Evolutionary conservation across 2,888 invertebrate species (phyloP).

Genomic region (Apamea sordens): DNA sequence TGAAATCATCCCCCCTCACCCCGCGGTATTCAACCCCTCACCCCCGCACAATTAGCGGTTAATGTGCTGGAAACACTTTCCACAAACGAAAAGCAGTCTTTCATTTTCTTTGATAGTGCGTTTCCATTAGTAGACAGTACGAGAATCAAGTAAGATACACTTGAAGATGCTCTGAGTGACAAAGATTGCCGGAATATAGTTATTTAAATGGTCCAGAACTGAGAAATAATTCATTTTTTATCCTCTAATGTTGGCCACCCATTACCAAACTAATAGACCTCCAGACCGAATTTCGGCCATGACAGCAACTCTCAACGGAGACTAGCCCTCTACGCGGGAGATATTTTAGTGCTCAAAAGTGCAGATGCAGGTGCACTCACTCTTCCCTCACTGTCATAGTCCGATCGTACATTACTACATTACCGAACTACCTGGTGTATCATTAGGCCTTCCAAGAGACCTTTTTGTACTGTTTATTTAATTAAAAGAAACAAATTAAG

Average conservation of each 20-base stretch:
- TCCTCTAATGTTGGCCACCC: too few relatives aligned
- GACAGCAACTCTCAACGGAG: background rate
- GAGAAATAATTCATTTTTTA: background rate
- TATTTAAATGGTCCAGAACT: background rate
- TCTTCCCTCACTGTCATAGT: too few relatives aligned
- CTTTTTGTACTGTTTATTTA: background rate
- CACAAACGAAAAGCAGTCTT: constrained; percentile 71
- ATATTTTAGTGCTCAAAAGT: background rate
- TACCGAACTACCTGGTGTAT: too few relatives aligned
- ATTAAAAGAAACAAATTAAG: background rate
- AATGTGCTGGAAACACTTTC: constrained; percentile 82
- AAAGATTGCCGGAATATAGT: background rate
- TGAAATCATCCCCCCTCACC: constrained; percentile 63
- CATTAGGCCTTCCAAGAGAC: too few relatives aligned
- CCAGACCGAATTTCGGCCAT: background rate
- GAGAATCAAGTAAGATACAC: background rate
- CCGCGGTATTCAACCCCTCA: constrained; percentile 40
- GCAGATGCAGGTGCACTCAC: background rate
- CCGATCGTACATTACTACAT: background rate
- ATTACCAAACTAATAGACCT: background rate
- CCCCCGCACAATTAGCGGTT: constrained; percentile 75
- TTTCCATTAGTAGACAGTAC: constrained; percentile 15
- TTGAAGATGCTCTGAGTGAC: background rate
- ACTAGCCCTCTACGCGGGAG: background rate
- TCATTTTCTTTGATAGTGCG: constrained; percentile 68